Evolutionary conservation across 2,888 invertebrate species (phyloP), one percentile per base, ranked within the genome.

Genomic region (Heliconius aoede): DNA sequence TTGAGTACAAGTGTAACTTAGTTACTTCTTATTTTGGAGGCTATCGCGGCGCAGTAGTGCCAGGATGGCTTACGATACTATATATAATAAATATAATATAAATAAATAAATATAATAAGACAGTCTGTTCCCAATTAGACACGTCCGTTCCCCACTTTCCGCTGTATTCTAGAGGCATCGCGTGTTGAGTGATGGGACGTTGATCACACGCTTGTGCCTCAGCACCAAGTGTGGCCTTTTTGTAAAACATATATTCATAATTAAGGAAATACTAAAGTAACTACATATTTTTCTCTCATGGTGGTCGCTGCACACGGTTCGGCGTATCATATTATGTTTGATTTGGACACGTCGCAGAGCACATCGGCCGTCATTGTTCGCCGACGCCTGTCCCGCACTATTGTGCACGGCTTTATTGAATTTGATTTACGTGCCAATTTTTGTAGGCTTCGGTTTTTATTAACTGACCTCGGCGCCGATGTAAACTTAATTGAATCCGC

Each of bases 401-500:
- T 93, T 92, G 93, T 92, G 84, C 88, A 87, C 88, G 89, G 90
- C 86, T 94, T 93, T 92, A 94, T 93, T 93, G 90, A 92, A 92
- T 92, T 93, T 93, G 93, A 94, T 93, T 93, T 93, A 93, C 92
- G 92, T 88, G 87, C 87, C 92, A 92, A 91, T 93, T 93, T 93
- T 92, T 92, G 89, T 91, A 90, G 91, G 92, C 90, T 93, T 92
- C 89, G 91, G 93, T 93, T 94, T 93, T 94, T 92, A 93, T 92
- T 91, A 93, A 93, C 93, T 92, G 93, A 94, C 94, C 94, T 92
- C 93, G 89, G 91, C 86, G 91, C 90, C 90, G 91, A 90, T 94
- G 94, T 94, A 93, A 94, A 93, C 92, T 94, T 94, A 94, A 94
- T 94, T 94, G 94, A 93, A 94, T 94, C 91, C 90, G 84, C 87